Conservation (phyloP, 2,113 vertebrate genomes). For the Colossoma macropomum region DNA sequence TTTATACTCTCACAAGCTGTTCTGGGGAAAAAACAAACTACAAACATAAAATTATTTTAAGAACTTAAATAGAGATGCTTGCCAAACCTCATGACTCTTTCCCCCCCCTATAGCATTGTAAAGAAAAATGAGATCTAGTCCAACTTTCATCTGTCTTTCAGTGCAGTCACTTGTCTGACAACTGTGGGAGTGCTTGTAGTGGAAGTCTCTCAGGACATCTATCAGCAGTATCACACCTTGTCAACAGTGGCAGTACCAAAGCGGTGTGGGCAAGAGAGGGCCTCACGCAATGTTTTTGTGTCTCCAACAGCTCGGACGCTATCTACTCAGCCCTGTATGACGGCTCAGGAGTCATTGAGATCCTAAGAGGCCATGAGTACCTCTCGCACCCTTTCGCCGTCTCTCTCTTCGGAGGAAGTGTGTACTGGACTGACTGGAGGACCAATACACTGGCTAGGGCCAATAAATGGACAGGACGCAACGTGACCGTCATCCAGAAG, state of each 20-base stretch:
- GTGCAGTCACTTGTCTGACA: conserved; percentile 23
- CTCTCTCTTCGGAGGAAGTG: conserved; percentile 92
- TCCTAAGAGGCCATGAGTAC: conserved; percentile 94
- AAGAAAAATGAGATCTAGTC: conserved; percentile 1
- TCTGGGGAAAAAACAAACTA: neutral
- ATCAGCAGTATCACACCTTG: conserved; percentile 13
- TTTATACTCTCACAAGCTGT: too few species aligned
- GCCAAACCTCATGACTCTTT: conserved; percentile 14
- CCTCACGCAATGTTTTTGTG: conserved; percentile 46
- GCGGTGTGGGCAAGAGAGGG: conserved; percentile 13
- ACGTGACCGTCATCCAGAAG: conserved; percentile 98
- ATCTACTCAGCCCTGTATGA: conserved; percentile 98
- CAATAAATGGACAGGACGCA: conserved; percentile 97
- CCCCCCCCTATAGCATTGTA: neutral
- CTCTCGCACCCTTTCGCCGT: conserved; percentile 98
- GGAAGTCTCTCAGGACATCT: conserved; percentile 22
- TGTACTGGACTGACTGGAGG: conserved; percentile 99
- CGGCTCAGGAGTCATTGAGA: conserved; percentile 91
- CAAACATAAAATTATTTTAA: neutral
- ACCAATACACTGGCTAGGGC: conserved; percentile 97
- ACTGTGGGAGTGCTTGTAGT: conserved; percentile 15
- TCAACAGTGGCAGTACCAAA: conserved; percentile 5
- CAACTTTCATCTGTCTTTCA: conserved; percentile 38
- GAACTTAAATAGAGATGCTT: neutral
- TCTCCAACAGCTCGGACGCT: conserved; percentile 89